phyloP scores from a whole-genome alignment of 2,888 invertebrate species.

The Clostera curtula region DNA sequence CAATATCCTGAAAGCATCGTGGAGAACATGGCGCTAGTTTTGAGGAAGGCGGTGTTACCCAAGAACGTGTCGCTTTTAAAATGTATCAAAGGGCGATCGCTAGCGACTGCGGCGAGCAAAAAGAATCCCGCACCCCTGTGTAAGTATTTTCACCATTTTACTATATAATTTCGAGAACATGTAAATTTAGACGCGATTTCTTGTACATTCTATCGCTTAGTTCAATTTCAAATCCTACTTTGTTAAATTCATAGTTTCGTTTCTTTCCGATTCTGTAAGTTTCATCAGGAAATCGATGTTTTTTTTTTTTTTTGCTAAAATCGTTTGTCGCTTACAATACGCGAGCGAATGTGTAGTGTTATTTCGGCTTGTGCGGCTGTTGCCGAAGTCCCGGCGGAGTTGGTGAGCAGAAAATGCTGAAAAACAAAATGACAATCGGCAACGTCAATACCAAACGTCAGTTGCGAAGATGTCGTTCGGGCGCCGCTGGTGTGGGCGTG shows the following conservation, averaged over 20 bases:
- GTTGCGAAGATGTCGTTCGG: too few relatives aligned
- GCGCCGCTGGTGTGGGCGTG: slow-evolving; percentile 38
- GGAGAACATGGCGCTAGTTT: slow-evolving; percentile 54
- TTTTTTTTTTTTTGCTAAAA: background rate
- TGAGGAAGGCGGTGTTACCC: slow-evolving; percentile 49
- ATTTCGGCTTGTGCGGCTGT: too few relatives aligned
- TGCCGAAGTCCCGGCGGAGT: too few relatives aligned
- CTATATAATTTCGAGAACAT: background rate
- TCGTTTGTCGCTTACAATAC: too few relatives aligned
- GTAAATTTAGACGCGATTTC: background rate
- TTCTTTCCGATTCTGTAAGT: background rate
- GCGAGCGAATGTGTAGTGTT: too few relatives aligned
- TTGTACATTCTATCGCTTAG: background rate
- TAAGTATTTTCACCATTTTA: slow-evolving; percentile 29
- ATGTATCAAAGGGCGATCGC: slow-evolving; percentile 45
- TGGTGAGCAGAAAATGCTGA: too few relatives aligned
- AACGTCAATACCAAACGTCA: too few relatives aligned
- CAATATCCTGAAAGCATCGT: slow-evolving; percentile 9
- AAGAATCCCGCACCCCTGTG: slow-evolving; percentile 37
- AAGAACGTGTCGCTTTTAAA: slow-evolving; percentile 50
- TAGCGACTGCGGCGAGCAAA: slow-evolving; percentile 39
- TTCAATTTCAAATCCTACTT: background rate
- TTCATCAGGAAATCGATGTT: background rate
- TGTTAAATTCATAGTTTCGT: background rate
- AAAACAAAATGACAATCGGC: too few relatives aligned